These are phyloP conservation scores for Meda fulgida DNA, from an alignment of 2,797 vertebrate genomes.

Conservation along the genomic window DNA sequence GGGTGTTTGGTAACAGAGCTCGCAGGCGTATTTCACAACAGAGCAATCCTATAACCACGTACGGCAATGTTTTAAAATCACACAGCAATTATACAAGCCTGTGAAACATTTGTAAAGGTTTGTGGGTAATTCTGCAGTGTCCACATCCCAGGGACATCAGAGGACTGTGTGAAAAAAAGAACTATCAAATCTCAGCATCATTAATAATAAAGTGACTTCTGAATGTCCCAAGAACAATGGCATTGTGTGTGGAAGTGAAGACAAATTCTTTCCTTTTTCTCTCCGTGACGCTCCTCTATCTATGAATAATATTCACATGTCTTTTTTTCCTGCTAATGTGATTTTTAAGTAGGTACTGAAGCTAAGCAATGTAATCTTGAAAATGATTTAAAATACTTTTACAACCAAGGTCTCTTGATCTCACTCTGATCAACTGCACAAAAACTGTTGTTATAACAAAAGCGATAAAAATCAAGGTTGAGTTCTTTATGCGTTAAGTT, in stretches of 20 bases:
- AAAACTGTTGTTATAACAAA: slow-evolving; percentile 55
- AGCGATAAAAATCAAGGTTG: slow-evolving; percentile 56
- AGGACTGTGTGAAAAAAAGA: slow-evolving; percentile 57
- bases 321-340: slow-evolving; percentile 59
- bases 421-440: slow-evolving; percentile 46
- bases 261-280: slow-evolving; percentile 74
- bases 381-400: slow-evolving; percentile 61
- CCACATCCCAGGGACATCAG: slow-evolving; percentile 14
- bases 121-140: neutral
- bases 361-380: slow-evolving; percentile 58
- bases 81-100: slow-evolving; percentile 20
- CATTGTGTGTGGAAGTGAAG: slow-evolving; percentile 79
- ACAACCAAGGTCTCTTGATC: slow-evolving; percentile 54
- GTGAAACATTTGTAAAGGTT: slow-evolving; percentile 34
- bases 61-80: slow-evolving; percentile 18
- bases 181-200: slow-evolving; percentile 69
- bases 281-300: slow-evolving; percentile 70
- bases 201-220: slow-evolving; percentile 77
- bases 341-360: slow-evolving; percentile 71
- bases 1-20: slow-evolving; percentile 33
- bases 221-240: slow-evolving; percentile 78
- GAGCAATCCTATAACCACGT: slow-evolving; percentile 9
- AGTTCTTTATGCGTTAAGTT: slow-evolving; percentile 49
- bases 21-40: slow-evolving; percentile 2
- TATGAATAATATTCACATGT: slow-evolving; percentile 80